These are phyloP conservation scores for Lithobius niger DNA, from an alignment of 1,140 invertebrate species.

Conservation along the genomic window DNA sequence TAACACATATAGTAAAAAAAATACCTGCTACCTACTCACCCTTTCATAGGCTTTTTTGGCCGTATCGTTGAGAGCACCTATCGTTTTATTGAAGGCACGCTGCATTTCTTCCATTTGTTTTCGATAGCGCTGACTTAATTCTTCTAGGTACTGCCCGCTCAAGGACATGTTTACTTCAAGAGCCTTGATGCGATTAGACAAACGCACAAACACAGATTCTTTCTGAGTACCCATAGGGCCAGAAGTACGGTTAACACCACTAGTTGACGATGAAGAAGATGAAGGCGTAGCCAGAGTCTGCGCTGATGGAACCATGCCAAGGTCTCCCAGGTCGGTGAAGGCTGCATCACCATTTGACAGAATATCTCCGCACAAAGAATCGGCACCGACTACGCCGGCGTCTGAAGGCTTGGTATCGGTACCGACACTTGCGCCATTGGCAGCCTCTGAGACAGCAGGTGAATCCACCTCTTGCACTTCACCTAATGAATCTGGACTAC, in stretches of 20 bases:
- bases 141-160: constrained; percentile 87
- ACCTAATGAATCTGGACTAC: too few relatives aligned
- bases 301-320: constrained; percentile 4
- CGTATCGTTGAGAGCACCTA: constrained; percentile 57
- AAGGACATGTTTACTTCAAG: constrained; percentile 93
- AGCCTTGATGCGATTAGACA: constrained; percentile 90
- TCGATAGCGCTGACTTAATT: constrained; percentile 83
- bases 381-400: too few relatives aligned
- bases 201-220: constrained; percentile 85
- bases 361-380: too few relatives aligned
- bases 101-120: constrained; percentile 94
- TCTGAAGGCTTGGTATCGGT: too few relatives aligned
- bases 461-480: too few relatives aligned
- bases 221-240: constrained; percentile 47
- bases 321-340: too few relatives aligned
- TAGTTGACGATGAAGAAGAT: constrained; percentile 16
- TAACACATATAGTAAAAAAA: too few relatives aligned
- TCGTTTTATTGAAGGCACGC: constrained; percentile 63
- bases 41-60: constrained; percentile 51
- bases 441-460: too few relatives aligned
- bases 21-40: constrained; percentile 46
- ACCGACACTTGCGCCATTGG: too few relatives aligned
- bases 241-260: background rate
- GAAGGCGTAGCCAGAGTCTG: constrained; percentile 18
- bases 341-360: too few relatives aligned